A percentile compares a stretch with the other conserved stretches of the same genome.
phyloP scores from a whole-genome alignment of 2,797 vertebrate genomes.

The Propithecus perrieri region DNA sequence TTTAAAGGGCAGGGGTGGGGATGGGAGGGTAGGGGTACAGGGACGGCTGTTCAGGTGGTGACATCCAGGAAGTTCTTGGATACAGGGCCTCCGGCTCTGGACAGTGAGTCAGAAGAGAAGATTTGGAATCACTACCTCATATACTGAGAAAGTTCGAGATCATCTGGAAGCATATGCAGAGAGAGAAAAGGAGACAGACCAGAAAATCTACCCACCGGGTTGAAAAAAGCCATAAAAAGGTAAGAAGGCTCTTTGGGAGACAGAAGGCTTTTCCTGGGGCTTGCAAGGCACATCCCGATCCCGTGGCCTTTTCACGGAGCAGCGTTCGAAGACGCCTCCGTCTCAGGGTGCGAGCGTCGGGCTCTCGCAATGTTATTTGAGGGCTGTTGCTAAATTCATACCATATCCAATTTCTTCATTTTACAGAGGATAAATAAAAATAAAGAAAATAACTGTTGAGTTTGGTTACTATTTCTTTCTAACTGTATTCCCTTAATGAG shows the following conservation, averaged over 20 bases:
- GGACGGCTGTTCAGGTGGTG: rapidly evolving
- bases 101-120: not conserved
- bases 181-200: not conserved
- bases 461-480: slow-evolving; percentile 82
- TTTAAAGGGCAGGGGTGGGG: not conserved
- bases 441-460: slow-evolving; percentile 78
- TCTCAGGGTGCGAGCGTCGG: not conserved
- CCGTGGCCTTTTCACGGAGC: not conserved
- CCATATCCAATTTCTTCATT: slow-evolving; percentile 68
- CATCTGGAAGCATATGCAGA: not conserved
- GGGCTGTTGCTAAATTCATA: slow-evolving; percentile 80
- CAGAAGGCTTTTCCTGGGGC: not conserved
- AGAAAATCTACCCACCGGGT: not conserved
- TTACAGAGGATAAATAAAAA: slow-evolving; percentile 51
- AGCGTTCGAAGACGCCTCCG: not conserved
- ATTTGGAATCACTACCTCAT: not conserved
- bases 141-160: not conserved
- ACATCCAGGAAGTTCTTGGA: not conserved
- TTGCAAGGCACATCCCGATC: not conserved
- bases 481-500: slow-evolving; percentile 84
- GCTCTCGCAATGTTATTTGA: slow-evolving; percentile 46
- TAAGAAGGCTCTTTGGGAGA: not conserved
- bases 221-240: not conserved
- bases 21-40: no score
- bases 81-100: rapidly evolving